Conservation (phyloP, 2,113 vertebrate species). For the Xenopus borealis region DNA sequence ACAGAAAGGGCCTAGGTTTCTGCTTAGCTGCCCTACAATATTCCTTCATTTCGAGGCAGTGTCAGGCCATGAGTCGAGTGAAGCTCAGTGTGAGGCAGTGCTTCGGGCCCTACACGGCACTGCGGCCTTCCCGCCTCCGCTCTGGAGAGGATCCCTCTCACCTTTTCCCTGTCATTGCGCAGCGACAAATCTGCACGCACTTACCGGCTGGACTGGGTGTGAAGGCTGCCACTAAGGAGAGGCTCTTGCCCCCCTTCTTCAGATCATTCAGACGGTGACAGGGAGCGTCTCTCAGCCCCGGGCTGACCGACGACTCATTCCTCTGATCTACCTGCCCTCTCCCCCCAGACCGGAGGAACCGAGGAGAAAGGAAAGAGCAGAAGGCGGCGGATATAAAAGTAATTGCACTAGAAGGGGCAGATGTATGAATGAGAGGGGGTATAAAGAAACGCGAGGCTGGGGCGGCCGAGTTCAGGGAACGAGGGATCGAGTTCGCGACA, state of each 20-base stretch:
- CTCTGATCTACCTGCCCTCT: conserved; percentile 12
- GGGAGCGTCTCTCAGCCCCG: conserved; percentile 27
- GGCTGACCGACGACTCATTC: conserved; percentile 31
- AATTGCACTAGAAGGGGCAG: background rate
- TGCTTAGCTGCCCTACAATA: too few relatives aligned
- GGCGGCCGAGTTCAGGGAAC: conserved; percentile 8
- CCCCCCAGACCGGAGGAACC: conserved; percentile 1
- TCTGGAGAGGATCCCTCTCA: background rate
- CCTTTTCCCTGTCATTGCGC: conserved; percentile 4
- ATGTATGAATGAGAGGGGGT: background rate
- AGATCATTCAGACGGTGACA: conserved; percentile 27
- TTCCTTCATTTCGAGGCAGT: too few relatives aligned
- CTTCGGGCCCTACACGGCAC: background rate
- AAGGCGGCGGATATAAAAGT: background rate
- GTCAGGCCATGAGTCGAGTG: too few relatives aligned
- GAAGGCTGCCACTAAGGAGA: background rate
- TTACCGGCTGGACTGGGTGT: conserved; percentile 7
- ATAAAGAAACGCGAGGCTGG: background rate
- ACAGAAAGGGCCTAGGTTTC: too few relatives aligned
- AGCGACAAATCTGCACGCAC: conserved; percentile 14
- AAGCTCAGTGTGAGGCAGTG: background rate
- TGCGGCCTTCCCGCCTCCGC: conserved; percentile 2
- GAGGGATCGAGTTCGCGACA: conserved; percentile 18
- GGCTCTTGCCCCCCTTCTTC: conserved; percentile 8
- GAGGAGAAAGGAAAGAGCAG: background rate